Evolutionary conservation across 2,888 invertebrate species (phyloP), one percentile per base, ranked within the genome.

Genomic region (Noctua janthina): DNA sequence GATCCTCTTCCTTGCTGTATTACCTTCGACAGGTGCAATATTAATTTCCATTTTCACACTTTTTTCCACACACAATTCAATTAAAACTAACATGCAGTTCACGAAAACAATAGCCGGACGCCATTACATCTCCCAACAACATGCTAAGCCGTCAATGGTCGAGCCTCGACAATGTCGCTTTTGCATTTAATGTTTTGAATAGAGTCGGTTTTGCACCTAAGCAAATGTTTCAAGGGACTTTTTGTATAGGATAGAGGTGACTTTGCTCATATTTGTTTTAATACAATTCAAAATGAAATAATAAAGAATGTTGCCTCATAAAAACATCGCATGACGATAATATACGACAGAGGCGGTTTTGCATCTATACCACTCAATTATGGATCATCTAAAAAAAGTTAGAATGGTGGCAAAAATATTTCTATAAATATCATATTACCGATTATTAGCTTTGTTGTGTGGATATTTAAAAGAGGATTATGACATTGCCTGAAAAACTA

Each of bases 91-190:
- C 15, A 64, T 2, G 29, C 74, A 74, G 35, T 74, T 74, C 62
- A 29, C 46, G 0, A 64, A 49, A 74, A 46, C 62, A 46, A 74
- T 49, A 49, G 46, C 46, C 73, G 46, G 62, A 1, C 62, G 73
- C 49, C 62, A 64, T 74, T 49, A 62, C 1, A 49, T 73, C 49
- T 64, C 23, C 2, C 49, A 64, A 49, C 49, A 64, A 64, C 74
- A 49, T 64, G 74, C 73, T 62, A 49, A 62, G 8, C 80, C 80
- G 80, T 80, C 72, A 80, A 80, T 83, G 83, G 83, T 80, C 66
- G 77, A 83, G 66, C n/a, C 76, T 59, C 20, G 78, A 78, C 49
- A 83, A 17, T 67, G 70, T 64, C 77, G 72, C 69, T 80, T 80
- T 77, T 80, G 79, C 46, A 73, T 73, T 46, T 59, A 73, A 62